Evolutionary conservation across 2,113 vertebrate genomes (phyloP).

Genomic region (Acanthisitta chloris): DNA sequence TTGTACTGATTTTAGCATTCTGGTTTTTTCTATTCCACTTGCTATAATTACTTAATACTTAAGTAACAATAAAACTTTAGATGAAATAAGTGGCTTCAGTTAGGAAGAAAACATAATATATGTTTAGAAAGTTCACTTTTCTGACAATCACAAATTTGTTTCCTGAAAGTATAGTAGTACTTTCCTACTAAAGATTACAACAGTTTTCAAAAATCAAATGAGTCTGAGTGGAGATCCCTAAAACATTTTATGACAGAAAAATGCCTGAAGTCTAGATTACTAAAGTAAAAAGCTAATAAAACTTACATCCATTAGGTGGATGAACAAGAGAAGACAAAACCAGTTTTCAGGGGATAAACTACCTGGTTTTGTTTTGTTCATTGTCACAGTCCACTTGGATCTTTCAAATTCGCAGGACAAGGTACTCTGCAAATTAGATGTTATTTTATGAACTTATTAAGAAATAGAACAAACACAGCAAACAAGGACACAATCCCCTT

Average conservation of each 20-base stretch:
- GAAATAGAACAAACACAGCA: not conserved
- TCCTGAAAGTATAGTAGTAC: not conserved
- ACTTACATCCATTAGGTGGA: not conserved
- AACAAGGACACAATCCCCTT: not conserved
- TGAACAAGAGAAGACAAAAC: not conserved
- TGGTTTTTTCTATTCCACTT: not conserved
- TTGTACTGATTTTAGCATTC: not conserved
- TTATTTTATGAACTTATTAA: not conserved
- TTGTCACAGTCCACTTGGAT: not conserved
- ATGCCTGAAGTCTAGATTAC: not conserved
- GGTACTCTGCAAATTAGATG: not conserved
- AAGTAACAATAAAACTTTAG: not conserved
- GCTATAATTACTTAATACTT: not conserved
- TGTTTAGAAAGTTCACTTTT: not conserved
- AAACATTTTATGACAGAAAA: not conserved
- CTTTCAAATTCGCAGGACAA: not conserved
- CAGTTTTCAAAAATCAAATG: not conserved
- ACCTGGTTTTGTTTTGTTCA: not conserved
- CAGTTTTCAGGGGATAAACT: not conserved
- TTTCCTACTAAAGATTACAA: no score
- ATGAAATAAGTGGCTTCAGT: not conserved
- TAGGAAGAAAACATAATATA: not conserved
- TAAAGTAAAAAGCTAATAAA: not conserved
- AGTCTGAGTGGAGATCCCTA: not conserved
- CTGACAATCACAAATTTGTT: not conserved